Percentiles rank a stretch among this genome's conserved stretches.
phyloP scores from a whole-genome alignment of 1,140 invertebrate genomes.

The Maniola jurtina region DNA sequence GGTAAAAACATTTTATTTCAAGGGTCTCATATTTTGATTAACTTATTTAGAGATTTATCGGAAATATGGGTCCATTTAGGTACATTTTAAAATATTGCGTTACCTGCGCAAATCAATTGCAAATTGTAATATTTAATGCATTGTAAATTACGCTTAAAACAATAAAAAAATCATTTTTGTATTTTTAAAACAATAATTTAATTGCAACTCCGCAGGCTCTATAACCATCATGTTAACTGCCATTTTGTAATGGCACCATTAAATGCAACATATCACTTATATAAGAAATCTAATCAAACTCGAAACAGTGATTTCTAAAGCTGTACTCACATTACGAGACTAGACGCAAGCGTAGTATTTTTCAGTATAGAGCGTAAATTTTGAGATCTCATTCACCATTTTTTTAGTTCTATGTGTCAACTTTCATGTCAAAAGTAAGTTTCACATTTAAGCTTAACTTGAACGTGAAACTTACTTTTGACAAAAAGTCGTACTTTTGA shows the following conservation, averaged over 20 bases:
- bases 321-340: background rate
- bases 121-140: background rate
- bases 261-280: conserved; percentile 62
- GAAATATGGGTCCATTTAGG: background rate
- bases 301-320: background rate
- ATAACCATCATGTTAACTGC: background rate
- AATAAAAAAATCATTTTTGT: background rate
- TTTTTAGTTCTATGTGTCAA: too few relatives aligned
- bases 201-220: background rate
- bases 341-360: too few relatives aligned
- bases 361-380: too few relatives aligned
- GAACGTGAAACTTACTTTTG: too few relatives aligned
- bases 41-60: background rate
- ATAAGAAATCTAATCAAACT: conserved; percentile 19
- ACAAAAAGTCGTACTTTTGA: too few relatives aligned
- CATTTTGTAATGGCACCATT: conserved; percentile 52
- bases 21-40: too few relatives aligned
- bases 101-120: background rate
- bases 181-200: background rate
- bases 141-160: background rate
- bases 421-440: too few relatives aligned
- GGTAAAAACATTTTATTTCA: too few relatives aligned
- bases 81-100: background rate
- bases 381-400: too few relatives aligned
- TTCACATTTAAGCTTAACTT: too few relatives aligned